Conservation (phyloP, 1,140 invertebrate species). For the Trichogramma pretiosum region DNA sequence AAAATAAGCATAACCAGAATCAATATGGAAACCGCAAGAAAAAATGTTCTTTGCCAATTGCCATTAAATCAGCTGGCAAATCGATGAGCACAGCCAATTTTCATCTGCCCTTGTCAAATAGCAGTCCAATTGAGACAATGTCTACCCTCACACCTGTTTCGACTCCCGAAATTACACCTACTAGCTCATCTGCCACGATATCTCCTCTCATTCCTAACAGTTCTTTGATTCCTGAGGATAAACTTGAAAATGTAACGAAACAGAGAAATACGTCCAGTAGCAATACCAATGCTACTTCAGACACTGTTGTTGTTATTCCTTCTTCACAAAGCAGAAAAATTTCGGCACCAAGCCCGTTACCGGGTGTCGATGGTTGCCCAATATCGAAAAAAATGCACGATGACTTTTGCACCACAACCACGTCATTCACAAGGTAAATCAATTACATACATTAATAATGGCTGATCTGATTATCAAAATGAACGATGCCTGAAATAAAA, state of each 20-base stretch:
- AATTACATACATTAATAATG: no score
- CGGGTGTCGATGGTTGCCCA: conserved; percentile 13
- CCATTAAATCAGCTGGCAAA: conserved; percentile 45
- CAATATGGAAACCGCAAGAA: conserved; percentile 35
- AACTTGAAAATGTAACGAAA: no score
- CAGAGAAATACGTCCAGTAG: conserved; percentile 26
- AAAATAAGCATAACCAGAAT: conserved; percentile 23
- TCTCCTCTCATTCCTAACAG: conserved; percentile 54
- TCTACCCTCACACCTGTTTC: conserved; percentile 42
- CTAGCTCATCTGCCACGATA: conserved; percentile 48
- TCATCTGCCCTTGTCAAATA: conserved; percentile 36
- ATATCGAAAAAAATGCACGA: conserved; percentile 13
- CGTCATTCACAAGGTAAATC: conserved; percentile 3
- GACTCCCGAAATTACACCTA: conserved; percentile 45
- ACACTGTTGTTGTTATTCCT: conserved; percentile 16
- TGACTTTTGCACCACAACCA: conserved; percentile 1
- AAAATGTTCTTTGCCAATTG: conserved; percentile 51
- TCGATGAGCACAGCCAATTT: conserved; percentile 39
- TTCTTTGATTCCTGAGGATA: conserved; percentile 51
- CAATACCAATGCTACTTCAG: background rate
- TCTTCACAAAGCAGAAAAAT: conserved; percentile 18
- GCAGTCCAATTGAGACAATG: conserved; percentile 38
- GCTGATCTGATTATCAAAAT: no score
- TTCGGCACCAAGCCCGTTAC: conserved; percentile 22
- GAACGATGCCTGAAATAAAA: no score